phyloP scores from a whole-genome alignment of 2,113 vertebrate species.

The Garra rufa region DNA sequence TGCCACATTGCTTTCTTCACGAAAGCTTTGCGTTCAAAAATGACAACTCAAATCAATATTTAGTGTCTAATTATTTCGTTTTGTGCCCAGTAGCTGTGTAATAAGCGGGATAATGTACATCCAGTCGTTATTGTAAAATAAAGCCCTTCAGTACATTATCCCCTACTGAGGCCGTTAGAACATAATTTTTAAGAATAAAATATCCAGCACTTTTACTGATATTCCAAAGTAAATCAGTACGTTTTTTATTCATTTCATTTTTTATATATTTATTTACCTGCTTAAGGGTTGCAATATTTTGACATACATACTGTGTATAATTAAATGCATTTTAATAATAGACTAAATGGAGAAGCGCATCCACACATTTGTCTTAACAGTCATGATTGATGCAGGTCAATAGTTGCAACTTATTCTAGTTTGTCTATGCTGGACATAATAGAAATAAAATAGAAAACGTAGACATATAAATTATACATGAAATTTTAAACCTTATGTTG shows the following conservation, averaged over 20 bases:
- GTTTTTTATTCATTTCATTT: not conserved
- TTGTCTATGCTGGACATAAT: not conserved
- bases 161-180: not conserved
- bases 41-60: no score
- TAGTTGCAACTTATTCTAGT: not conserved
- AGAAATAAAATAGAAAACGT: not conserved
- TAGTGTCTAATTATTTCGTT: no score
- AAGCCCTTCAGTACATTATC: not conserved
- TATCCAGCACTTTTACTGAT: no score
- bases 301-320: not conserved
- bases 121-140: no score
- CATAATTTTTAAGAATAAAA: not conserved
- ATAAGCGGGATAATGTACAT: no score
- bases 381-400: not conserved
- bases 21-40: no score
- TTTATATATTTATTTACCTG: not conserved
- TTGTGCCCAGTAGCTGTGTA: no score
- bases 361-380: not conserved
- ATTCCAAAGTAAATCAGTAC: not conserved
- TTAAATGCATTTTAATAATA: not conserved
- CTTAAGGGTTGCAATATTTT: not conserved
- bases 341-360: not conserved
- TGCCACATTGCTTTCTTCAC: no score
- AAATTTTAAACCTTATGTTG: not conserved
- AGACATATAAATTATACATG: not conserved